A percentile compares a stretch with the other conserved stretches of the same genome.
phyloP scores from a whole-genome alignment of 2,888 invertebrate species.

The Carterocephalus palaemon region DNA sequence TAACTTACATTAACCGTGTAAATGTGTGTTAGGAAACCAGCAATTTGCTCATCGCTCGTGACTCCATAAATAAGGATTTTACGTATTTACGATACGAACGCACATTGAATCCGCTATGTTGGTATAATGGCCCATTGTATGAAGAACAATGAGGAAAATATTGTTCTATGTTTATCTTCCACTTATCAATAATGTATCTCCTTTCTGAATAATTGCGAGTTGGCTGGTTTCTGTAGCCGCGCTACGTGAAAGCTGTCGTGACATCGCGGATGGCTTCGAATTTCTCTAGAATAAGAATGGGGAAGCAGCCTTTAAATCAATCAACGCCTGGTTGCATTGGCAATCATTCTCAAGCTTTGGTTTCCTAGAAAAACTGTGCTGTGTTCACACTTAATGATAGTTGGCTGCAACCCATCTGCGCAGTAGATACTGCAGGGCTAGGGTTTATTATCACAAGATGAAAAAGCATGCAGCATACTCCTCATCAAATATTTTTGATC shows the following conservation, averaged over 20 bases:
- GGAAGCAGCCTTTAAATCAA: too few relatives aligned
- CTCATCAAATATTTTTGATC: too few relatives aligned
- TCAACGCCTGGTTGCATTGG: too few relatives aligned
- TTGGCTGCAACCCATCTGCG: too few relatives aligned
- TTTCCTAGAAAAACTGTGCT: too few relatives aligned
- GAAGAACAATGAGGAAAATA: constrained; percentile 47
- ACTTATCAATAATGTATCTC: constrained; percentile 23
- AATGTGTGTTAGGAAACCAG: constrained; percentile 1
- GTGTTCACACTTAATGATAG: too few relatives aligned
- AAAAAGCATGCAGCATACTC: too few relatives aligned
- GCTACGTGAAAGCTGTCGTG: constrained; percentile 11
- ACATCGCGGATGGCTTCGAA: constrained; percentile 6
- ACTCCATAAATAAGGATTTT: constrained; percentile 39
- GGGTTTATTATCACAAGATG: too few relatives aligned
- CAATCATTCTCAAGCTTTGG: too few relatives aligned
- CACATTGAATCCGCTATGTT: constrained; percentile 38
- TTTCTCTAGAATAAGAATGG: neutral
- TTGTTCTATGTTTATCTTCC: constrained; percentile 33
- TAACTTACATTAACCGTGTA: too few relatives aligned
- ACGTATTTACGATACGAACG: constrained; percentile 36
- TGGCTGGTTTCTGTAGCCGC: constrained; percentile 8
- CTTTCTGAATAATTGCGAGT: constrained; percentile 22
- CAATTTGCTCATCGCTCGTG: constrained; percentile 31
- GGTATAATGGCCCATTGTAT: constrained; percentile 53
- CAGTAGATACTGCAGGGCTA: too few relatives aligned